Conservation (phyloP, 1,140 invertebrate genomes). For the Homarus americanus region DNA sequence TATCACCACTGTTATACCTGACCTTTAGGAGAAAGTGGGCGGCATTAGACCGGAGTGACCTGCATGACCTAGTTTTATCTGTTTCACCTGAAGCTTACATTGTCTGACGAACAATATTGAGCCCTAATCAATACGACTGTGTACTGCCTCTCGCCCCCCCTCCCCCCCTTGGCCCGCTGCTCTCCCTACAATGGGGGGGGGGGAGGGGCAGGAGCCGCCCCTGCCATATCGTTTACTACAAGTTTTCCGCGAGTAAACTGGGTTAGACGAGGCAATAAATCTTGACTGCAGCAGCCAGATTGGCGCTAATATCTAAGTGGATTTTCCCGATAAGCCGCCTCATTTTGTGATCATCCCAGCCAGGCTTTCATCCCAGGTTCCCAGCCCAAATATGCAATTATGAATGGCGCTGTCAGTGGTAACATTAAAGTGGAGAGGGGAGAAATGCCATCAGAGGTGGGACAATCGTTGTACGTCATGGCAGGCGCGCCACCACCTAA, state of each 20-base stretch:
- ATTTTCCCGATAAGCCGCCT: slow-evolving; percentile 24
- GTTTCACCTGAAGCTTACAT: too few species aligned
- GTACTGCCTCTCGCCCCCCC: too few species aligned
- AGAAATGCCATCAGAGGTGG: neutral
- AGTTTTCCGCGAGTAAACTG: slow-evolving; percentile 1
- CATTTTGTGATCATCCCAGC: slow-evolving; percentile 19
- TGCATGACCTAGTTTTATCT: too few species aligned
- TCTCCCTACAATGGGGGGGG: too few species aligned
- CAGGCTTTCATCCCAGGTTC: neutral
- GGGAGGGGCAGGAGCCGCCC: neutral
- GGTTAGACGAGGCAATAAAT: slow-evolving; percentile 19
- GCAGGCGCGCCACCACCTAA: too few species aligned
- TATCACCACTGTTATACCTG: too few species aligned
- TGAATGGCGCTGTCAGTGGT: neutral
- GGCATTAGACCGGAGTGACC: too few species aligned
- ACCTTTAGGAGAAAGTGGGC: too few species aligned
- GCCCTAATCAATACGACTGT: too few species aligned
- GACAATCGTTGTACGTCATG: too few species aligned
- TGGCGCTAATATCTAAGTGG: slow-evolving; percentile 11
- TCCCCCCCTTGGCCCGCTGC: too few species aligned
- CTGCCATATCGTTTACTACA: neutral
- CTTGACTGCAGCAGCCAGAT: slow-evolving; percentile 1
- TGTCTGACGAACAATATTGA: too few species aligned
- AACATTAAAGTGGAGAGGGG: neutral
- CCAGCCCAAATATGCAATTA: neutral